phyloP scores from a whole-genome alignment of 2,113 vertebrate species.

The Apeltes quadracus region DNA sequence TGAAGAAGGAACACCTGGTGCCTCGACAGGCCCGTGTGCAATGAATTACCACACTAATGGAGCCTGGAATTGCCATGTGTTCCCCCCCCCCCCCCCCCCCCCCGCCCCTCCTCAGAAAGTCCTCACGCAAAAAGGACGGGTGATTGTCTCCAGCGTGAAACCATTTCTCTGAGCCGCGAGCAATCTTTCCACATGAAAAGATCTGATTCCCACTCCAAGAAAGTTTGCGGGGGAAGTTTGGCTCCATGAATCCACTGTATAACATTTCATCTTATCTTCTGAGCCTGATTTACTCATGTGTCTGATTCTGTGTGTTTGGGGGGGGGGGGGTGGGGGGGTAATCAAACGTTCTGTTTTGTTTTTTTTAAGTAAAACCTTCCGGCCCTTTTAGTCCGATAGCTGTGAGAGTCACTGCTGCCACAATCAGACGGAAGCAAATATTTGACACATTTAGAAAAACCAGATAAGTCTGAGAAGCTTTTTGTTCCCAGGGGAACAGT shows the following conservation, averaged over 20 bases:
- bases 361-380: background rate
- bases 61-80: conserved; percentile 28
- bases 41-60: conserved; percentile 47
- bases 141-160: conserved; percentile 50
- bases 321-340: background rate
- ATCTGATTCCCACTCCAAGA: conserved; percentile 12
- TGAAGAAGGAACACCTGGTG: conserved; percentile 50
- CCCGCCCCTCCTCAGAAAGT: conserved; percentile 12
- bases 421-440: conserved; percentile 52
- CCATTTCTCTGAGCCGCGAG: conserved; percentile 9
- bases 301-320: background rate
- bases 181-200: conserved; percentile 15
- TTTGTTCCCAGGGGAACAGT: conserved; percentile 48
- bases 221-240: background rate
- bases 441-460: conserved; percentile 27
- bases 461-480: conserved; percentile 43
- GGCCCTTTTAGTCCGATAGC: conserved; percentile 14
- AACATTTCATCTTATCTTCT: background rate
- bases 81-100: background rate
- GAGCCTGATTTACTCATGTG: background rate
- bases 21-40: conserved; percentile 19
- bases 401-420: conserved; percentile 7
- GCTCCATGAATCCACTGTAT: background rate
- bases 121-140: conserved; percentile 39
- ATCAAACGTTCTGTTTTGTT: conserved; percentile 20